Base-by-base conservation (phyloP, 2,113 vertebrate species). In the Corydoras sp. region DNA sequence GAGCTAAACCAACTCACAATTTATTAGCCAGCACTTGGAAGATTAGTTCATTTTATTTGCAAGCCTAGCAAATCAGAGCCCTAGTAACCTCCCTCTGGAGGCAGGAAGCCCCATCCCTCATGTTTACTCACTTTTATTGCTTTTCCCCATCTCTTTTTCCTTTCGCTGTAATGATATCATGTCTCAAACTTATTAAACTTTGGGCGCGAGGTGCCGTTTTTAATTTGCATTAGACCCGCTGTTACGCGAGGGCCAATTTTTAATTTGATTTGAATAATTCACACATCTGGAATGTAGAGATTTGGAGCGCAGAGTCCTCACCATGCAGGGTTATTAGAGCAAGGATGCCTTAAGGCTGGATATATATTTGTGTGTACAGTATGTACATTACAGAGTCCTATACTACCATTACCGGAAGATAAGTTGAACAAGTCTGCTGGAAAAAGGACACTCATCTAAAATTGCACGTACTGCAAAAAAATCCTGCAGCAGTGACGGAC, bases 181-280 rank as follows among this genome's bases (percentile, higher is more conserved):
- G 78, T 82, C 80, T 84, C 81, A 84, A 83, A 85, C 82, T 85
- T 85, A 85, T 89, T 87, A 82, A 73, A 86, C 85, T 83, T 82
- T 85, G 83, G 80, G 80, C 81, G 82, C 80, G 55, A 85, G 80
- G 83, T 88, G 85, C 80, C 79, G 81, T 86, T 83, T 88, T 86
- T 88, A 85, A 88, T 87, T 86, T 83, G 84, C 76, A 82, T 86
- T 84, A 83, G 78, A 81, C 79, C 74, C 82, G 83, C 88, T 88
- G 85, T 86, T 87, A 78, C 65, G 81, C 82, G 83, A 87, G 83
- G 84, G 86, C 85, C 83, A 88, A 82, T 24, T 84, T 88, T 86
- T 88, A 86, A 89, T 90, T 90, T 85, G 84, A 87, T 90, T 88
- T 90, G 85, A 89, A 90, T 89, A 86, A 88, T 89, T 88, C 76